Evolutionary conservation across 2,113 vertebrate species (phyloP), one percentile per base, ranked within the genome.

Genomic region (Crotalus horridus): DNA sequence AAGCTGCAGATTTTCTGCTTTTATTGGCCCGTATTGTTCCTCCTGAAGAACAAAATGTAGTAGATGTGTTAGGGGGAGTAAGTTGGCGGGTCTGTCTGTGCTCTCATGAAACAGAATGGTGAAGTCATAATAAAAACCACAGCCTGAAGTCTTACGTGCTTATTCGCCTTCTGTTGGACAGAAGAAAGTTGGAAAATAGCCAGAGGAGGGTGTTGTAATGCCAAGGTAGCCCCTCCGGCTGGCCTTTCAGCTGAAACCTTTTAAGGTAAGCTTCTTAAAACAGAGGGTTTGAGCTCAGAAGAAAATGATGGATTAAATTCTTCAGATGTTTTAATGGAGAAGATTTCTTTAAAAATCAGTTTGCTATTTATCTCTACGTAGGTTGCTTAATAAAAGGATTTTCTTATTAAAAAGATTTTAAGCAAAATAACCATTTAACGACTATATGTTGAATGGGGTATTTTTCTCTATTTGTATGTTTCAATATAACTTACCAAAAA

Each of bases 341-440:
- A 93, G 97, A 97, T 96, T 96, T 97, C 96, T 98, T 97, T 97
- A 96, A 97, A 97, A 97, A 96, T 96, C 95, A 98, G 97, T 98
- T 98, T 97, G 97, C 97, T 98, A 98, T 97, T 98, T 97, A 97
- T 98, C 97, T 98, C 95, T 98, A 97, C 93, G 97, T 98, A 98
- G 97, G 98, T 98, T 98, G 97, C 97, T 98, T 90, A 93, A 93
- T 93, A 86, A 93, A 97, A 98, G 96, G 96, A 97, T 97, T 98
- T 98, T 98, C 97, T 97, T 97, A 96, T 96, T 97, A 97, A 85
- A 95, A 97, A 97, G 96, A 97, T 97, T 98, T 98, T 98, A 98
- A 98, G 97, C 96, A 96, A 98, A 98, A 97, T 98, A 97, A 97
- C 97, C 97, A 98, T 98, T 98, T 97, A 98, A 98, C 97, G 95